Evolutionary conservation across 2,797 vertebrate species (phyloP), one percentile per base, ranked within the genome.

Genomic region (Pygocentrus nattereri): DNA sequence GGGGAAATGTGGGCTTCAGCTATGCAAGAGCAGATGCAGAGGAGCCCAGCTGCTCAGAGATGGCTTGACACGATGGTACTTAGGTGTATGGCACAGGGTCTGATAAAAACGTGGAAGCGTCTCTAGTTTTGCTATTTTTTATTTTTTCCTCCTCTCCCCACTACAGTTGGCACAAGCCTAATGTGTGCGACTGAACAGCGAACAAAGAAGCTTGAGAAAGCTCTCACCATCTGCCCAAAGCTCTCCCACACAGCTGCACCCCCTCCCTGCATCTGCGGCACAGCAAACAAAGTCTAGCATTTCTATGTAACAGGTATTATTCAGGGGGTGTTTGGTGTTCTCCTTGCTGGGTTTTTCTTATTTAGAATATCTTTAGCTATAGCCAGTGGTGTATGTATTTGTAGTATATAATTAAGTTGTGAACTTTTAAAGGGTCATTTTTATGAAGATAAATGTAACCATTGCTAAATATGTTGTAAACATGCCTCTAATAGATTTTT

Each of bases 171-270:
- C 58, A 71, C 21, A 71, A 44, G 23, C 34, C 54, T 61, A 23
- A 16, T 25, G 62, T 59, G 75, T 76, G 38, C 15, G 12, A 78
- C 62, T 85, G 72, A 86, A 80, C 68, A 73, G 50, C 64, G 80
- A 86, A 83, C 75, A 81, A 86, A 83, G 83, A 76, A 77, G 59
- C 61, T 44, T 12, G 56, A 76, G 61, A 82, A 79, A 82, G 83
- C 77, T 71, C 81, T 71, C 56, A 38, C 76, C 87, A 86, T 86
- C 85, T 82, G 81, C 79, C 83, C 65, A 54, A 31, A 82, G 81
- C 65, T n/a, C 49, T 59, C 70, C 59, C 62, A 49, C 80, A 81
- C 87, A 83, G 83, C 85, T 82, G 83, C 38, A 49, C 47, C 68
- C 74, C 73, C 47, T 18, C 65, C 65, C 76, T 54, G 64, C 76